These are phyloP conservation scores for Rhinolophus ferrumequinum DNA, from an alignment of 2,113 vertebrate genomes.

Conservation along the genomic window DNA sequence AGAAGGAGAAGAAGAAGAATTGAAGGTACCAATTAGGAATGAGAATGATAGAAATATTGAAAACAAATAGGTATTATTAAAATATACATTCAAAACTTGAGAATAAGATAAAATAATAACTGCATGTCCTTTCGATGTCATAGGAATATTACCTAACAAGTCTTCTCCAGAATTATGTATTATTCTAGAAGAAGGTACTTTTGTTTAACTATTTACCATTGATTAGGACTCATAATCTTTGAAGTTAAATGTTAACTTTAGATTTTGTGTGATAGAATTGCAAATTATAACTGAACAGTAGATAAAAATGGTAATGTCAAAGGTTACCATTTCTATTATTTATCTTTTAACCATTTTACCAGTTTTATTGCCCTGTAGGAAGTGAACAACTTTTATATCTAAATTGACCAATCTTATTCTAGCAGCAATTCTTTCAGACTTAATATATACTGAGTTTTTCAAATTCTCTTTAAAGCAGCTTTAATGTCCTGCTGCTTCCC, in stretches of 20 bases:
- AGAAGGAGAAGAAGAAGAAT: neutral
- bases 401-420: neutral
- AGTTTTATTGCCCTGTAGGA: neutral
- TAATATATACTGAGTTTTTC: slow-evolving; percentile 13
- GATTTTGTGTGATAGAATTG: neutral
- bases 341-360: slow-evolving; percentile 14
- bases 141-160: neutral
- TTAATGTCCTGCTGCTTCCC: slow-evolving; percentile 33
- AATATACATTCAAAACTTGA: neutral
- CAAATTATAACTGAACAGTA: neutral
- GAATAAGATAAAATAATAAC: neutral
- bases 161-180: neutral
- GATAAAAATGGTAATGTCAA: neutral
- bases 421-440: neutral
- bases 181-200: neutral
- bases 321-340: neutral
- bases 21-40: neutral
- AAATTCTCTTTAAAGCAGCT: slow-evolving; percentile 66
- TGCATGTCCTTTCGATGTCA: neutral
- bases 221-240: neutral
- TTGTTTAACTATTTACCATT: neutral
- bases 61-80: neutral
- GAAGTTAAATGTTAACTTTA: neutral
- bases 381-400: neutral
- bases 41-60: neutral